phyloP scores from a whole-genome alignment of 1,140 invertebrate species.

The Drosophila insularis region DNA sequence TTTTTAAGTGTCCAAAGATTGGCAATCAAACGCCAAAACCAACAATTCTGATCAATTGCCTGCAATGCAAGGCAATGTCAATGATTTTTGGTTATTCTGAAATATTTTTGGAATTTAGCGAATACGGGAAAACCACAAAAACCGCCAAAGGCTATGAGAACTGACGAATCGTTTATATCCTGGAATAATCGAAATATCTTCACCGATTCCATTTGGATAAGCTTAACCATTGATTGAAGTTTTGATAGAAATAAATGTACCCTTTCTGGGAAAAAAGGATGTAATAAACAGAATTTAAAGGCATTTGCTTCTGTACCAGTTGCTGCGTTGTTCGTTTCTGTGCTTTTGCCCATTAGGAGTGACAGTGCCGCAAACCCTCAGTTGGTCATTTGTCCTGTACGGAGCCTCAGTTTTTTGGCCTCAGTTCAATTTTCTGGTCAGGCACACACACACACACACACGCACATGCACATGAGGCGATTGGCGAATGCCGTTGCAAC shows the following conservation, averaged over 20 bases:
- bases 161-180: neutral
- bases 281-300: conserved; percentile 66
- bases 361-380: conserved; percentile 65
- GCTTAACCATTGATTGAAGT: neutral
- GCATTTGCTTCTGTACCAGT: conserved; percentile 27
- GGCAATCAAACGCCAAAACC: conserved; percentile 23
- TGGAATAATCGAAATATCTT: neutral
- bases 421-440: conserved; percentile 77
- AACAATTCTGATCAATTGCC: conserved; percentile 31
- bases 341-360: conserved; percentile 68
- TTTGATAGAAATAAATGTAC: neutral
- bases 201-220: neutral
- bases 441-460: conserved; percentile 48
- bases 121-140: neutral
- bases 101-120: neutral
- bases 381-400: conserved; percentile 63
- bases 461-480: neutral
- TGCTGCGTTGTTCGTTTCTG: conserved; percentile 18
- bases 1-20: conserved; percentile 35
- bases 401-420: conserved; percentile 58
- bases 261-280: neutral
- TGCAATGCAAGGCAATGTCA: conserved; percentile 1
- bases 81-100: conserved; percentile 3
- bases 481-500: conserved; percentile 56
- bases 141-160: neutral